Evolutionary conservation across 1,140 invertebrate species (phyloP), one percentile per base, ranked within the genome.

Genomic region (Papilio machaon): DNA sequence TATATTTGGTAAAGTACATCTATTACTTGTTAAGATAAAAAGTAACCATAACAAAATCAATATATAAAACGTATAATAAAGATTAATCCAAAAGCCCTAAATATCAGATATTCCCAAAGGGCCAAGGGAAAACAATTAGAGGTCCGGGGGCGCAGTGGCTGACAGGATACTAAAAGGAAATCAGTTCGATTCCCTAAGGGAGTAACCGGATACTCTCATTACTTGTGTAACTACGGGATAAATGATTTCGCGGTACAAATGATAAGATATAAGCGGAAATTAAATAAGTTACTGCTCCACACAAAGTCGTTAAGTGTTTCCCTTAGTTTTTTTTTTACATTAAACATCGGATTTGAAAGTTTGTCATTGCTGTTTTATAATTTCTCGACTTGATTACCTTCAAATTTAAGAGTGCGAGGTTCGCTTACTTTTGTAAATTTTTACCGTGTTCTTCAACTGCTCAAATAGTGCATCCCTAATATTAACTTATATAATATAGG

Each of bases 181-280:
- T 85, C 84, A 85, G 77, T 83, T 78, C 23, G 73, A 79, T 46
- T 81, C 86, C 73, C 83, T n/a, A 35, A 73, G 82, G 87, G 87
- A 60, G 87, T 81, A 86, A 89, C 86, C 82, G 60, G 87, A 89
- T 89, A 88, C 77, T 70, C 83, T 89, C 87, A 87, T 87, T 89
- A 87, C 83, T 84, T 58, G 83, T 73, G 79, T 81, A 85, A 87
- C 84, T 84, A 80, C 83, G 82, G 81, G 52, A 60, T 78, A 60
- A 82, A 81, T 80, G 75, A 84, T 75, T 79, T 79, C 67, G 73
- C 49, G 73, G 79, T 80, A 46, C 47, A 75, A 49, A 47, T 47
- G 10, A 15, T 30, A 19, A 52, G 46, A 75, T 75, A 43, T 60
- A 19, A 52, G 75, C 74, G 75, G 75, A 4, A 11, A 67, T 13